Base-by-base conservation (phyloP, 2,888 invertebrate species). In the Caenorhabditis sinica region DNA sequence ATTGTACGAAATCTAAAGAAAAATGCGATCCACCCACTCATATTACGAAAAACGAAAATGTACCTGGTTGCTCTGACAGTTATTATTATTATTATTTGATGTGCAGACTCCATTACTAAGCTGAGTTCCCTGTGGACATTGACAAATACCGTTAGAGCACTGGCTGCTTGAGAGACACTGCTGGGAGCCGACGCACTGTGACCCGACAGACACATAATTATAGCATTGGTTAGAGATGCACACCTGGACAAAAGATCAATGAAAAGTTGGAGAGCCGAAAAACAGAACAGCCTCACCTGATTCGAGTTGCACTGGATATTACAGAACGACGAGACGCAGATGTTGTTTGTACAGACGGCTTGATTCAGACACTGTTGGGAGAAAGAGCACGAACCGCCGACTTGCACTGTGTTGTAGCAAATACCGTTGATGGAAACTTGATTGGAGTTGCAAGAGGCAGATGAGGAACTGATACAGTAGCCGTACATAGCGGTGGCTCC, bases 311-410 rank as follows among this genome's bases (percentile, higher is more conserved):
- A 84, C 45, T 60, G 71, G 9, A 76, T 56, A 36, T 53, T 74
- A 49, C 81, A 80, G 40, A 69, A 61, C 6, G 76, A 76, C 3
- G 73, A 58, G 53, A 80, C 74, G 33, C 86, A 86, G 40, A 74
- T 23, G 25, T 51, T 73, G 58, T 86, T 86, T 40, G 79, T 75
- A 72, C 86, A 86, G 53, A 66, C 65, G n/a, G 82, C 68, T 11
- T 69, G 58, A 33, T 75, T 81, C 9, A 79, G 74, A 79, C 90
- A 90, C 66, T 90, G 90, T 33, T 80, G 68, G 23, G 87, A 85
- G 73, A 77, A 84, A 13, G 77, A 72, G 71, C 90, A 90, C 9
- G 75, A 69, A 33, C 86, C 84, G 11, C 89, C 89, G 23, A 86
- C 51, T 43, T 73, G 81, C 23, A 83, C 84, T 11, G 83, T 80